Evolutionary conservation across 1,140 invertebrate genomes (phyloP), one percentile per base, ranked within the genome.

Genomic region (Popillia japonica): DNA sequence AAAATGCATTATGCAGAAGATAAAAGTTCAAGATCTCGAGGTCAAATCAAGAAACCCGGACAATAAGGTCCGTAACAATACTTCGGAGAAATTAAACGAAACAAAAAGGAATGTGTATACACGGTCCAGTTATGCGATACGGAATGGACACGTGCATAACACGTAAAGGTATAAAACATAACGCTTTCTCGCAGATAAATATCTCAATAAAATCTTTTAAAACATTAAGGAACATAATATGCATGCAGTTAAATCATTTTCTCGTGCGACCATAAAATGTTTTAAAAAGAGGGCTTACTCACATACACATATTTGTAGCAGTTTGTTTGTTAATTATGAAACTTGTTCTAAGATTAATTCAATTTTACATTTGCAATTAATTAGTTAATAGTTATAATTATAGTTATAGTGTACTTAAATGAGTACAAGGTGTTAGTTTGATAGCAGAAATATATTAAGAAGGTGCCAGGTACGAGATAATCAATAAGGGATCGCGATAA

Each of bases 21-120:
- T 55, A 55, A 55, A 55, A 7, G 48, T 55, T n/a, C 48, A 55
- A 55, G 48, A 55, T 55, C 48, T 55, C 48, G 48, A n/a, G 48
- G 48, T 55, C 48, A 55, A 55, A n/a, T 55, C 48, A n/a, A 14
- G 48, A n/a, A 55, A 55, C 17, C 17, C 48, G 48, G 48, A 55
- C 48, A 55, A 55, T 55, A 55, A n/a, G 48, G 14, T 34, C 48
- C 11, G 48, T 17, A 55, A 55, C 48, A 55, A 55, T 55, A 55
- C 17, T n/a, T 6, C 14, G 14, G n/a, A n/a, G 48, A 55, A 55
- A 55, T 55, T 55, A 55, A 55, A 55, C n/a, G 48, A 55, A 17
- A 55, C 14, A 55, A 55, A 55, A 55, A 55, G 48, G n/a, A 55
- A 55, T 17, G 11, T 55, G 17, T 17, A 17, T 55, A 55, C 48